Base-by-base conservation (phyloP, 1,140 invertebrate genomes). In the Amyelois transitella region DNA sequence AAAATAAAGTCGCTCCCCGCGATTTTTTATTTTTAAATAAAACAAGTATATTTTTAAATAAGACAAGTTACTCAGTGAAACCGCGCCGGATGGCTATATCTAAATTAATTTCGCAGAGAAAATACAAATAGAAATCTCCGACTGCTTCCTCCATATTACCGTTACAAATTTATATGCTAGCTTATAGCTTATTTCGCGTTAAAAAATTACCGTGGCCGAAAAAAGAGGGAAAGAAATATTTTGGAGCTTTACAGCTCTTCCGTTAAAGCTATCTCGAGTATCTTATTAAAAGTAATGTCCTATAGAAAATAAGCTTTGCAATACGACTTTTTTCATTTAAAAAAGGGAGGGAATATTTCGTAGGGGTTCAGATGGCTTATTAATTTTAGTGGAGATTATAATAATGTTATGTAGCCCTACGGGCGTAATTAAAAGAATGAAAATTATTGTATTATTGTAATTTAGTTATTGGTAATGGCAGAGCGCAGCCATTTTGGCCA, bases 251-350 rank as follows among this genome's bases (percentile, higher is more conserved):
- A 20, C 49, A 49, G 51, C 57, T 63, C 61, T 53, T 59, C 47
- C 45, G 50, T 48, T 51, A 24, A 22, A 52, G 56, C 48, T 53
- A 54, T 51, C 51, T 51, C 43, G 47, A 57, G 57, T 58, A 64
- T 59, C 57, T 64, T 64, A 64, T 64, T 64, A 59, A 59, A 64
- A 64, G 62, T 64, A 64, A 64, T 64, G 54, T 55, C 24, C 62
- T 64, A 59, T 59, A 49, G 60, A 55, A 55, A 58, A 58, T 56
- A 54, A 43, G 51, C 57, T 64, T 44, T 25, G 58, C 43, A 55
- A 55, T 51, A 60, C 51, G 58, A 54, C 22, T 28, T 54, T 48
- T 48, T 48, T 48, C 14, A 48, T 47, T 48, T 1, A n/a, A 21
- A 5, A 14, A n/a, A n/a, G 12, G 18, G 20, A 8, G 2, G 8